Conservation (phyloP, 2,797 vertebrate genomes). For the Amphiprion clarkii region DNA sequence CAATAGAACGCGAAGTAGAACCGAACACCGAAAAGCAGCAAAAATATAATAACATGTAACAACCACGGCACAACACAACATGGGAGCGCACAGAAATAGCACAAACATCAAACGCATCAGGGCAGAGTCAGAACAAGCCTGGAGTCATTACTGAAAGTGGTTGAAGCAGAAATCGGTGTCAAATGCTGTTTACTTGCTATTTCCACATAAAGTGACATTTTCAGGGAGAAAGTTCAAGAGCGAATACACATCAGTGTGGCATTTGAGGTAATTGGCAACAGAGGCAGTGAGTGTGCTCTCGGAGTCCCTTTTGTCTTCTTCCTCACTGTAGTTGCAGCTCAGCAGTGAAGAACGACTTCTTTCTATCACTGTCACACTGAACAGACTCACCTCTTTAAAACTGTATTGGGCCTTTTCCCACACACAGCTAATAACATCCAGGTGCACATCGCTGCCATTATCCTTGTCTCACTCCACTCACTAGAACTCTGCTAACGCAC, state of each 20-base stretch:
- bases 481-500: slow-evolving; percentile 15
- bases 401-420: slow-evolving; percentile 4
- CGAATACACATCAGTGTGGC: slow-evolving; percentile 66
- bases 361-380: slow-evolving; percentile 34
- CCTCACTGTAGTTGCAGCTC: slow-evolving; percentile 31
- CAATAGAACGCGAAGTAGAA: background rate
- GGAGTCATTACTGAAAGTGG: slow-evolving; percentile 62
- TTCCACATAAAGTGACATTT: slow-evolving; percentile 72
- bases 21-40: background rate
- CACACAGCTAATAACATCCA: slow-evolving; percentile 25
- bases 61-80: slow-evolving; percentile 2
- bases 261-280: slow-evolving; percentile 76
- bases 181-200: slow-evolving; percentile 71
- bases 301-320: slow-evolving; percentile 64
- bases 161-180: slow-evolving; percentile 63
- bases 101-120: slow-evolving; percentile 31
- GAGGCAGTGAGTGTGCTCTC: slow-evolving; percentile 36
- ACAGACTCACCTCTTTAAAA: slow-evolving; percentile 31
- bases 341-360: slow-evolving; percentile 28
- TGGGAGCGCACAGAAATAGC: slow-evolving; percentile 10
- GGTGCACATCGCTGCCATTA: slow-evolving; percentile 3
- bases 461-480: slow-evolving; percentile 2
- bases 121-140: slow-evolving; percentile 34
- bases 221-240: slow-evolving; percentile 57
- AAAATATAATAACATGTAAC: slow-evolving; percentile 14